These are phyloP conservation scores for Syngnathus acus DNA, from an alignment of 2,797 vertebrate genomes.

Conservation along the genomic window DNA sequence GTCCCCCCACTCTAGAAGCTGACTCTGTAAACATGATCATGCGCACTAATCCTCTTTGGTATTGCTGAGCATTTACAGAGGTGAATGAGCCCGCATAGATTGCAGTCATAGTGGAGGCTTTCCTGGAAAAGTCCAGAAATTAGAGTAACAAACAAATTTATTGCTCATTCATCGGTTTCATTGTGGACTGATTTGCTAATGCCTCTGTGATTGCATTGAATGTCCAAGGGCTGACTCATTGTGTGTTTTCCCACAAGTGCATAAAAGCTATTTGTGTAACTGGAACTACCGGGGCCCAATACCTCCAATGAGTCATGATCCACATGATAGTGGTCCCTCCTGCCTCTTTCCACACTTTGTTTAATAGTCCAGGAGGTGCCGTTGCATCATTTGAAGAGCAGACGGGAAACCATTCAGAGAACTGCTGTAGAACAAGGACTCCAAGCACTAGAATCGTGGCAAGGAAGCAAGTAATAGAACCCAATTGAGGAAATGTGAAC, in stretches of 20 bases:
- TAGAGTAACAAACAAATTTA: constrained; percentile 38
- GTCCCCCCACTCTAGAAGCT: constrained; percentile 10
- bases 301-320: constrained; percentile 49
- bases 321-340: constrained; percentile 10
- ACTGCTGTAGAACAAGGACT: constrained; percentile 23
- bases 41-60: constrained; percentile 32
- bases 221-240: constrained; percentile 44
- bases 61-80: constrained; percentile 22
- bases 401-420: neutral
- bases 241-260: constrained; percentile 28
- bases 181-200: constrained; percentile 28
- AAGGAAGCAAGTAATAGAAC: constrained; percentile 7
- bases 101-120: constrained; percentile 17
- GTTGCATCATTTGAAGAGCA: constrained; percentile 2
- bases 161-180: constrained; percentile 29
- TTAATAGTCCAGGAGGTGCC: constrained; percentile 1
- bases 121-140: constrained; percentile 41
- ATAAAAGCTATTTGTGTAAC: constrained; percentile 30
- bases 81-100: constrained; percentile 30
- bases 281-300: constrained; percentile 31
- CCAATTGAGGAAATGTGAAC: constrained; percentile 33
- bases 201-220: constrained; percentile 31
- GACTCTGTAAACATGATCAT: constrained; percentile 24
- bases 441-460: constrained; percentile 39
- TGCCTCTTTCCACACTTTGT: neutral